These are phyloP conservation scores for Xestia xanthographa DNA, from an alignment of 2,888 invertebrate genomes.

Conservation along the genomic window DNA sequence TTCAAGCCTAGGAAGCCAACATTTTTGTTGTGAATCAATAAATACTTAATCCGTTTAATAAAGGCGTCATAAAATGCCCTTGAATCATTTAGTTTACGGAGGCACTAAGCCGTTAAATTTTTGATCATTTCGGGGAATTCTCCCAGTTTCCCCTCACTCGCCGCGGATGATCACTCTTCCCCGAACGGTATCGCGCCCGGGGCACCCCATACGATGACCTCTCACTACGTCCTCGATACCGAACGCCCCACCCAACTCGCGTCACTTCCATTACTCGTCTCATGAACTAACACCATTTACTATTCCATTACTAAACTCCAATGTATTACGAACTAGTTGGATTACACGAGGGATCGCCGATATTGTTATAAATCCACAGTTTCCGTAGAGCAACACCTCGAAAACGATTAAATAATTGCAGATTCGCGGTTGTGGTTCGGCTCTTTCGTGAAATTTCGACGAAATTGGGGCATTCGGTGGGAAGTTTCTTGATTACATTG, in stretches of 20 bases:
- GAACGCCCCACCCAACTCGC: conserved; percentile 59
- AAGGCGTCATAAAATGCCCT: conserved; percentile 16
- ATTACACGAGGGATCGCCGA: conserved; percentile 63
- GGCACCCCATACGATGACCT: conserved; percentile 84
- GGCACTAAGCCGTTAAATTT: conserved; percentile 18
- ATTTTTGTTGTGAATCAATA: not conserved
- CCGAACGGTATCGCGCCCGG: conserved; percentile 84
- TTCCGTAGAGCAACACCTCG: conserved; percentile 84
- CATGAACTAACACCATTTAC: conserved; percentile 18
- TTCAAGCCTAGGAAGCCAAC: not conserved
- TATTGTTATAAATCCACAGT: conserved; percentile 79
- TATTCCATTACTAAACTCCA: conserved; percentile 53
- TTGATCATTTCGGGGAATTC: conserved; percentile 64
- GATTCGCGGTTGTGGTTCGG: conserved; percentile 81
- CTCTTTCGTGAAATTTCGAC: conserved; percentile 83
- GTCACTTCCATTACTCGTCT: conserved; percentile 69
- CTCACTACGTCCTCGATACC: conserved; percentile 69
- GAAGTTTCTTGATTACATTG: conserved; percentile 84
- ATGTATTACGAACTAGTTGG: conserved; percentile 58
- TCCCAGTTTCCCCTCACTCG: conserved; percentile 71
- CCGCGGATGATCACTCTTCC: conserved; percentile 85
- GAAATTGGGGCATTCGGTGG: conserved; percentile 82
- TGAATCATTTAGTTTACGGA: conserved; percentile 3
- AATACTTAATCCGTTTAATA: not conserved
- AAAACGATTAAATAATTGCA: conserved; percentile 88